These are phyloP conservation scores for Taenaris catops DNA, from an alignment of 2,888 invertebrate genomes.

Conservation along the genomic window DNA sequence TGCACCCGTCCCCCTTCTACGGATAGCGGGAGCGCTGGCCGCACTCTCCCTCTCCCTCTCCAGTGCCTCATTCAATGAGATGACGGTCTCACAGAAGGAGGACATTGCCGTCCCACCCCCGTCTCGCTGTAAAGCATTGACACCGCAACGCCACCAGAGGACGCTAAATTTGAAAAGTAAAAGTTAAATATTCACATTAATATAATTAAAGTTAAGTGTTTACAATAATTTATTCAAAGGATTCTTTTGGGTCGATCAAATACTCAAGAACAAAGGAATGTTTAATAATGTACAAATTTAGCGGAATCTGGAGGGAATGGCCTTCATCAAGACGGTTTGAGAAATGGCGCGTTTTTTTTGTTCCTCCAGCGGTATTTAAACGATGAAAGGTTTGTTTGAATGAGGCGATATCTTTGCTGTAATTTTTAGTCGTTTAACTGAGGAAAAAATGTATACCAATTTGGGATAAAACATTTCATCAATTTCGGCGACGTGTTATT, in stretches of 20 bases:
- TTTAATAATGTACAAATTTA: conserved; percentile 29
- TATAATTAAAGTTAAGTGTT: conserved; percentile 8
- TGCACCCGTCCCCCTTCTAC: too few species aligned
- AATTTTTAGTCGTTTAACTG: conserved; percentile 14
- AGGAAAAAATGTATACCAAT: too few species aligned
- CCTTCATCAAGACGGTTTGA: conserved; percentile 24
- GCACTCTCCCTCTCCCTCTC: too few species aligned
- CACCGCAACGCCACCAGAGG: too few species aligned
- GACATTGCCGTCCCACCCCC: too few species aligned
- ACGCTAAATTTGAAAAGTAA: too few species aligned
- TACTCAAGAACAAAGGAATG: conserved; percentile 22
- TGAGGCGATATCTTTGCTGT: conserved; percentile 17
- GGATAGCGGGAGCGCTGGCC: too few species aligned
- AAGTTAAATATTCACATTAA: neutral
- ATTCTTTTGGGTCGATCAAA: conserved; percentile 11
- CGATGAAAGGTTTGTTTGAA: conserved; percentile 14
- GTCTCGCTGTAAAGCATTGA: too few species aligned
- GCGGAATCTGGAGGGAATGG: conserved; percentile 26
- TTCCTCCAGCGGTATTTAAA: conserved; percentile 28
- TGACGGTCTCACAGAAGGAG: too few species aligned
- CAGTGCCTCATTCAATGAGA: too few species aligned
- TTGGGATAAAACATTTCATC: too few species aligned
- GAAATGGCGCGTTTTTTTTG: conserved; percentile 17
- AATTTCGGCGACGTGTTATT: too few species aligned
- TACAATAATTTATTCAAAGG: conserved; percentile 7